Conservation (phyloP, 2,888 invertebrate species). For the Philhelius pedissequus region DNA sequence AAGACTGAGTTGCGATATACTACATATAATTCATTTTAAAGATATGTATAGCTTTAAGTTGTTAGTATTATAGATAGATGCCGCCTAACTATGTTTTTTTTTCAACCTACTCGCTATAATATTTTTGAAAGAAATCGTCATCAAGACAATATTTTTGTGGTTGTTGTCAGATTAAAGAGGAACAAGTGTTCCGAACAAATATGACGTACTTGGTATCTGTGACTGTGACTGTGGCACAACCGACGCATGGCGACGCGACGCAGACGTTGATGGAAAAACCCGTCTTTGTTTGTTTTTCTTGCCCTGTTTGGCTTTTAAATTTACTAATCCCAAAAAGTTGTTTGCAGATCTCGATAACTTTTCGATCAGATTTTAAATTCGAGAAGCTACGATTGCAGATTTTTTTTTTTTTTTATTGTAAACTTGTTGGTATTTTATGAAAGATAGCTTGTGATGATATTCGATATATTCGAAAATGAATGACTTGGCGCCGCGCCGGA, state of each 20-base stretch:
- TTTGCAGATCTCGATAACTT: neutral
- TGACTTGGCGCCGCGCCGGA: conserved; percentile 59
- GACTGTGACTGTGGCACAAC: neutral
- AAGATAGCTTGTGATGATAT: neutral
- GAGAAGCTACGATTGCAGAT: conserved; percentile 34
- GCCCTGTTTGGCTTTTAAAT: conserved; percentile 15
- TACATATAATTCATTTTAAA: neutral
- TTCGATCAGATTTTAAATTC: neutral
- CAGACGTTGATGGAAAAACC: conserved; percentile 17
- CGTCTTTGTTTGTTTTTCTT: conserved; percentile 21
- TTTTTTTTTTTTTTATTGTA: neutral
- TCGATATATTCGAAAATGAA: conserved; percentile 21
- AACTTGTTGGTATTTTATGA: neutral
- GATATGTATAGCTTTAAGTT: neutral
- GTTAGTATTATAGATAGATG: too few relatives aligned
- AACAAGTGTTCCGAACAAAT: conserved; percentile 38
- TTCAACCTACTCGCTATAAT: conserved; percentile 30
- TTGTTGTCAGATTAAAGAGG: neutral
- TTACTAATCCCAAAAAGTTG: neutral
- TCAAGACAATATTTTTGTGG: neutral
- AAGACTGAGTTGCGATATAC: neutral
- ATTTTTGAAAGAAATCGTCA: conserved; percentile 21
- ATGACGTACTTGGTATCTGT: conserved; percentile 27
- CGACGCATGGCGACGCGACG: neutral
- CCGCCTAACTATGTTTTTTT: neutral